A percentile compares a stretch with the other conserved stretches of the same genome.
Conservation (phyloP, 2,888 invertebrate species). For the Penaeus monodon region DNA sequence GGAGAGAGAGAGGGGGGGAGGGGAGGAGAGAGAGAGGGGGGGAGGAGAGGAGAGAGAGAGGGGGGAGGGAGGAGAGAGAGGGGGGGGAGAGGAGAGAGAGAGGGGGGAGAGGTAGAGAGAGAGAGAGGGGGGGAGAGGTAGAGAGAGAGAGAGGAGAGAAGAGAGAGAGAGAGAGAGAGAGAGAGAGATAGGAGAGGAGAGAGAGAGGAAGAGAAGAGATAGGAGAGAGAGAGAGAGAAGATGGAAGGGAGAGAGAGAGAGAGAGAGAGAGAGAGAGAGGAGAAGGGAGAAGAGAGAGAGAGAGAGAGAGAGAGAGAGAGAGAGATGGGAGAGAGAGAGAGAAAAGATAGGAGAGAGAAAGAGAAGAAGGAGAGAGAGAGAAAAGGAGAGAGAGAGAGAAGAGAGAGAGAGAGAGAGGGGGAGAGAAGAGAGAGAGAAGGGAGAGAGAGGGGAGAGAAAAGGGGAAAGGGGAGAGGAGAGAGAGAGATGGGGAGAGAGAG, state of each 20-base stretch:
- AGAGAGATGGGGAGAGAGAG: no score
- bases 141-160: neutral
- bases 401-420: neutral
- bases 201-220: neutral
- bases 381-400: neutral
- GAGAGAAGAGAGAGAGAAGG: neutral
- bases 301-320: neutral
- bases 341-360: no score
- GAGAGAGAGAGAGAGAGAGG: no score
- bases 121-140: neutral
- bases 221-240: no score
- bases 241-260: neutral
- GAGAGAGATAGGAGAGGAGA: neutral
- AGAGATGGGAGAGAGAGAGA: neutral
- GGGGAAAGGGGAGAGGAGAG: no score
- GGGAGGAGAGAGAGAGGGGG: neutral
- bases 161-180: neutral
- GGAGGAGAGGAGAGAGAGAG: no score
- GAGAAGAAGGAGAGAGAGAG: neutral
- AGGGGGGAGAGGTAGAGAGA: rapidly evolving
- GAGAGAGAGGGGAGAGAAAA: neutral
- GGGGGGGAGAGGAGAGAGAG: neutral
- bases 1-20: neutral
- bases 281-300: neutral
- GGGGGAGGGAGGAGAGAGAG: rapidly evolving